These are phyloP conservation scores for Mermis nigrescens DNA, from an alignment of 2,888 invertebrate genomes.

Conservation along the genomic window DNA sequence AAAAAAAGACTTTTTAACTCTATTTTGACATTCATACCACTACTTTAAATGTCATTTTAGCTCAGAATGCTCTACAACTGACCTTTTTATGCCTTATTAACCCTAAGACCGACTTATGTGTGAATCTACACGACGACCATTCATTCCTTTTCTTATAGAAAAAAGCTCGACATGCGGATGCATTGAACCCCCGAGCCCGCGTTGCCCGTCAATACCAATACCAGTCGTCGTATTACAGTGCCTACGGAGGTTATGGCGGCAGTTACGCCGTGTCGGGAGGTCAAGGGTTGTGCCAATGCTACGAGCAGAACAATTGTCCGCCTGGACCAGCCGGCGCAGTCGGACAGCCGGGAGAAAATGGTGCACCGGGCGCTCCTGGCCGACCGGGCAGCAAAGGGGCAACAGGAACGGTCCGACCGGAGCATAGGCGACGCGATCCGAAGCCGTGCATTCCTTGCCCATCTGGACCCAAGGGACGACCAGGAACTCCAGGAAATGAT, in stretches of 20 bases:
- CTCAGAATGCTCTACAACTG: too few species aligned
- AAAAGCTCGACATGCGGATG: too few species aligned
- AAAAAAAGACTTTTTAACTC: too few species aligned
- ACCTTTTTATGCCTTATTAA: too few species aligned
- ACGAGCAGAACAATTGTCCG: neutral
- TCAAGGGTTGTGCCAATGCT: neutral
- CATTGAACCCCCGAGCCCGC: too few species aligned
- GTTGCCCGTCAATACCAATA: neutral
- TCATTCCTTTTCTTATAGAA: too few species aligned
- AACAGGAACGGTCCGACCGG: neutral
- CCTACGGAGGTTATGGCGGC: too few species aligned
- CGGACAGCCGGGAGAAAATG: neutral
- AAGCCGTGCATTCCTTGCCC: conserved; percentile 5
- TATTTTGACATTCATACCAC: too few species aligned
- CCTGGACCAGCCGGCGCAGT: neutral
- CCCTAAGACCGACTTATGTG: too few species aligned
- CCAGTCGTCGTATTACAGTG: neutral
- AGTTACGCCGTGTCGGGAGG: neutral
- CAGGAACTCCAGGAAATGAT: conserved; percentile 10
- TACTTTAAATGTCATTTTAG: too few species aligned
- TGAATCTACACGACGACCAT: too few species aligned
- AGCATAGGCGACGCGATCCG: neutral
- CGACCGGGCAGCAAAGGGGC: neutral
- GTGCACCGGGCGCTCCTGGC: conserved; percentile 1
- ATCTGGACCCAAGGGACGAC: conserved; percentile 6